phyloP scores from a whole-genome alignment of 1,140 invertebrate genomes.

The Penaeus chinensis region DNA sequence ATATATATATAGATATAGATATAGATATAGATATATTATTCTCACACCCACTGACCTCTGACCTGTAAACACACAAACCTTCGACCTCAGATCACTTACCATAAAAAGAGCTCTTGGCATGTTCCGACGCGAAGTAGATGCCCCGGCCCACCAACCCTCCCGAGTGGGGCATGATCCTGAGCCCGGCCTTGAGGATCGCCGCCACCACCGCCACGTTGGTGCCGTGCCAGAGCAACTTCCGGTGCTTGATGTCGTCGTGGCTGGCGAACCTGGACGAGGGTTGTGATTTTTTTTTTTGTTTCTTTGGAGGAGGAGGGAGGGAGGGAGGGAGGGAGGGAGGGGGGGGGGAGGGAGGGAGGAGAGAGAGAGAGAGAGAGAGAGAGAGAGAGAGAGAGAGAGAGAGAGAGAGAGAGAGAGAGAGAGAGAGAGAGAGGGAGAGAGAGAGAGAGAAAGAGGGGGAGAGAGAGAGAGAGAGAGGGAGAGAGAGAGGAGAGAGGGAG shows the following conservation, averaged over 20 bases:
- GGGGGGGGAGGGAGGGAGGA: no score
- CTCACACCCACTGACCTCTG: slow-evolving; percentile 66
- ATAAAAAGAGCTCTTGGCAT: slow-evolving; percentile 40
- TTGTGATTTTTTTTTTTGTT: neutral
- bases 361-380: no score
- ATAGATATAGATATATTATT: no score
- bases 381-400: no score
- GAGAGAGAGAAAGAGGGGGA: no score
- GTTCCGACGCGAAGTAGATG: slow-evolving; percentile 67
- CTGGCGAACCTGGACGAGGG: slow-evolving; percentile 64
- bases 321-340: neutral
- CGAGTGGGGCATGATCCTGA: slow-evolving; percentile 72
- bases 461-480: no score
- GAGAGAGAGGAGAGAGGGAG: no score
- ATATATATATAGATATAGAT: no score
- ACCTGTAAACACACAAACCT: slow-evolving; percentile 68
- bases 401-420: no score
- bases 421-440: no score
- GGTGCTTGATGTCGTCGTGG: slow-evolving; percentile 67
- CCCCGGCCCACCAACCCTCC: slow-evolving; percentile 70
- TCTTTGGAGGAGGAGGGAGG: neutral
- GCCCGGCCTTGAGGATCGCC: slow-evolving; percentile 70
- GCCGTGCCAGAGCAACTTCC: slow-evolving; percentile 71
- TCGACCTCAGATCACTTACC: slow-evolving; percentile 50
- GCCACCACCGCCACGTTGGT: slow-evolving; percentile 72